phyloP scores from a whole-genome alignment of 2,113 vertebrate genomes.

The Conger conger region DNA sequence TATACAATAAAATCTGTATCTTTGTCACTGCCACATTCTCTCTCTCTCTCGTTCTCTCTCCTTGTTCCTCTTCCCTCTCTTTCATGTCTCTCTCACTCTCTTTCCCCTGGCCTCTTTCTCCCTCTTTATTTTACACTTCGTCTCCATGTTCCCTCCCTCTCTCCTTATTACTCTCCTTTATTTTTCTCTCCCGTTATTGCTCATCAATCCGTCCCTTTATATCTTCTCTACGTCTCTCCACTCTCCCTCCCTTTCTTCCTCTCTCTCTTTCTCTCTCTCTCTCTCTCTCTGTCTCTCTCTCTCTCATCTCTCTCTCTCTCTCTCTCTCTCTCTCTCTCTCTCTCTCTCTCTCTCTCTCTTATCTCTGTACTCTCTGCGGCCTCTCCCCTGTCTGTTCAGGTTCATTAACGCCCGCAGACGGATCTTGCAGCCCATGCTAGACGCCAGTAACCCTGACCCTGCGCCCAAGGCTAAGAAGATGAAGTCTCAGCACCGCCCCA shows the following conservation, averaged over 20 bases:
- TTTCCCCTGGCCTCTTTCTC: neutral
- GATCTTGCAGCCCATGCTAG: slow-evolving; percentile 96
- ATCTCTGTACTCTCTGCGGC: neutral
- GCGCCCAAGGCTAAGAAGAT: slow-evolving; percentile 98
- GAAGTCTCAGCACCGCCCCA: slow-evolving; percentile 97
- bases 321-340: neutral
- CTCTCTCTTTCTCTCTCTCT: too few relatives aligned
- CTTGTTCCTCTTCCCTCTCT: neutral
- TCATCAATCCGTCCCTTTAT: neutral
- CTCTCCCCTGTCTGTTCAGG: slow-evolving; percentile 60
- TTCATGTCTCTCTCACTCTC: too few relatives aligned
- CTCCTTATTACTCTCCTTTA: neutral
- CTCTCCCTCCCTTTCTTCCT: neutral
- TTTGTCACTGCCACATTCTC: neutral
- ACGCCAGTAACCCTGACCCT: slow-evolving; percentile 96
- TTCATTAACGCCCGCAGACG: slow-evolving; percentile 96
- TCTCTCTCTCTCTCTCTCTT: neutral
- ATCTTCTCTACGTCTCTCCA: neutral
- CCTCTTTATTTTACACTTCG: neutral
- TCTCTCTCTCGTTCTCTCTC: neutral
- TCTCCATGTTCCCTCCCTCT: too few relatives aligned
- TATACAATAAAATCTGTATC: neutral
- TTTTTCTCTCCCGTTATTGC: neutral
- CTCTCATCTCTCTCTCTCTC: neutral
- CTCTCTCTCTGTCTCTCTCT: neutral